phyloP scores from a whole-genome alignment of 2,888 invertebrate species.

The Mamestra brassicae region DNA sequence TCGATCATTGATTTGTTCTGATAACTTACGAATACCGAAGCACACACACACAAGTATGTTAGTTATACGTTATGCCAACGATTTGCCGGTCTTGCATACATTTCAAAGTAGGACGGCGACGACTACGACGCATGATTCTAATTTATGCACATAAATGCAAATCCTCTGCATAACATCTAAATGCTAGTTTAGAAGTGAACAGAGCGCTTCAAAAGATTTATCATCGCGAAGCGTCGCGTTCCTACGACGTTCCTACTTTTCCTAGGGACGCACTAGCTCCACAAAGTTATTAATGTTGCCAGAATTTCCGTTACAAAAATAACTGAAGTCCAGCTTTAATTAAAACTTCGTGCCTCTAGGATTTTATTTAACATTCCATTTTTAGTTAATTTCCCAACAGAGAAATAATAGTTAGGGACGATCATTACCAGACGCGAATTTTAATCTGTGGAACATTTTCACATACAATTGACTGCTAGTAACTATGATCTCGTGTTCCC shows the following conservation, averaged over 20 bases:
- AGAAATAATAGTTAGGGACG: constrained; percentile 48
- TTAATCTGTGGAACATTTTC: constrained; percentile 40
- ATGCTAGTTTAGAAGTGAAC: constrained; percentile 12
- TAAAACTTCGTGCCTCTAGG: constrained; percentile 51
- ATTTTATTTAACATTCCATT: constrained; percentile 48
- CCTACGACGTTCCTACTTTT: neutral
- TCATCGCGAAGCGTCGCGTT: constrained; percentile 16
- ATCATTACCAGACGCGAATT: constrained; percentile 37
- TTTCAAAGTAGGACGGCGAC: neutral
- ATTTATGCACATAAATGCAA: neutral
- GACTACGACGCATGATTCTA: neutral
- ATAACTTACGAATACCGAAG: constrained; percentile 1
- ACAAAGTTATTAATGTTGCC: constrained; percentile 45
- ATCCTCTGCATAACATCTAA: constrained; percentile 7
- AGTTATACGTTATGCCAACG: neutral
- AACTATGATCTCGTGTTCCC: constrained; percentile 8
- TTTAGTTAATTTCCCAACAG: constrained; percentile 57
- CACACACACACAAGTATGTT: neutral
- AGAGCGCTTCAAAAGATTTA: constrained; percentile 20
- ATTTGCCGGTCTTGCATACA: neutral
- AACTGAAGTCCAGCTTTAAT: constrained; percentile 51
- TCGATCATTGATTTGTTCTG: constrained; percentile 35
- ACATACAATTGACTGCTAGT: constrained; percentile 19
- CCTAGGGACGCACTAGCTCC: constrained; percentile 25
- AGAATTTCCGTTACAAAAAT: constrained; percentile 49